Conservation (phyloP, 1,140 invertebrate genomes). For the Temnothorax curvispinosus region DNA sequence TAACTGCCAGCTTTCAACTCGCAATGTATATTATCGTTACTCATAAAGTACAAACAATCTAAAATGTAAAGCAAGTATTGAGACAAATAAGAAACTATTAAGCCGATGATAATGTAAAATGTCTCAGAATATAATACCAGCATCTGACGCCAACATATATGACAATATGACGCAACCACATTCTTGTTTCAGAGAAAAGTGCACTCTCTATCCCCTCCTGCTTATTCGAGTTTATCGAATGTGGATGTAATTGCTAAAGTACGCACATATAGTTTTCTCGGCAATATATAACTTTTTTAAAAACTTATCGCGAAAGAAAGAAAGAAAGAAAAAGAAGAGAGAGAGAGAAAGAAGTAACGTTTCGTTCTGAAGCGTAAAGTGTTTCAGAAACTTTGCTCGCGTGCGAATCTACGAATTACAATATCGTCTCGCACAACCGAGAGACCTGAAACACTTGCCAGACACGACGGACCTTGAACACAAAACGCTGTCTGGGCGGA, state of each 20-base stretch:
- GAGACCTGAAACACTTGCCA: not conserved
- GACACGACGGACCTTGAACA: conserved; percentile 31
- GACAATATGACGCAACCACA: not conserved
- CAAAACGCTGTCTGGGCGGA: conserved; percentile 33
- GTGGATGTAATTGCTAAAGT: conserved; percentile 1
- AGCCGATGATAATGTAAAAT: not conserved
- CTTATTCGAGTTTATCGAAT: not conserved
- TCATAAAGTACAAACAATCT: not conserved
- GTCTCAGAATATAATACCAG: not conserved
- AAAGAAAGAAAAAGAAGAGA: not conserved
- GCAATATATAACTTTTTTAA: not conserved
- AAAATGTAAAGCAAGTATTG: not conserved
- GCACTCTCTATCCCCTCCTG: not conserved
- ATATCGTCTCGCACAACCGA: not conserved
- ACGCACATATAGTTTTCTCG: not conserved
- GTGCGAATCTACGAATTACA: not conserved
- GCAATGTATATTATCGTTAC: not conserved
- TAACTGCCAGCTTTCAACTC: not conserved
- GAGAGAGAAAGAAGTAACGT: no score
- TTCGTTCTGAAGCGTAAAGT: not conserved
- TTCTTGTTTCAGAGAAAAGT: not conserved
- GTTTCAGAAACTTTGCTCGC: not conserved
- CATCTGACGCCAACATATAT: not conserved
- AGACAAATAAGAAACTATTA: not conserved
- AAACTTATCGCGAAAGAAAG: not conserved